Percentiles rank a stretch among this genome's conserved stretches.
Conservation (phyloP, 2,888 invertebrate genomes). For the Drosophila paranaensis region DNA sequence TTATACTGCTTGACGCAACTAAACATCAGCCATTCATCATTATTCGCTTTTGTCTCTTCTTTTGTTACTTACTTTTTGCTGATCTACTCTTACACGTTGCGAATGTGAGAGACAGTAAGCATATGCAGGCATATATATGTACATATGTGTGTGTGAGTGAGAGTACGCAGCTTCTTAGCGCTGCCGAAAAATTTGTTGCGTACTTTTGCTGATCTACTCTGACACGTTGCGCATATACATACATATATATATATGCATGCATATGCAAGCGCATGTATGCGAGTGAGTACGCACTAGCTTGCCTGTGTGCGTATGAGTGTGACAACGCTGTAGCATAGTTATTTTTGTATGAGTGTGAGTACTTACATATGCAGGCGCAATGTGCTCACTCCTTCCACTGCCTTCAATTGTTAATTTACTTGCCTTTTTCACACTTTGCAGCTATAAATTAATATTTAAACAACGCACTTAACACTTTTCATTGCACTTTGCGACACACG, state of each 20-base stretch:
- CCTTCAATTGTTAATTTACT: background rate
- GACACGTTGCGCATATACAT: no score
- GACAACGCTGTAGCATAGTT: background rate
- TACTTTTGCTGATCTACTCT: background rate
- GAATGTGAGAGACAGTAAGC: background rate
- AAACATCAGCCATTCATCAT: background rate
- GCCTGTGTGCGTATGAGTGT: background rate
- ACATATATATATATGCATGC: no score
- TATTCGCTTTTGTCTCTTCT: background rate
- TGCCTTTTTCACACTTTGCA: background rate
- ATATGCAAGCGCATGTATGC: no score
- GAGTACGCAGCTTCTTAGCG: no score
- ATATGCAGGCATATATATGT: background rate
- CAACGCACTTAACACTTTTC: background rate
- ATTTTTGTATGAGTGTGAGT: background rate
- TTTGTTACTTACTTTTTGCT: background rate
- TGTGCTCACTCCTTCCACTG: background rate
- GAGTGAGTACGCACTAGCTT: conserved; percentile 5
- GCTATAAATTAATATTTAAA: background rate
- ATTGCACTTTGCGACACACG: background rate
- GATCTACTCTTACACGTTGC: background rate
- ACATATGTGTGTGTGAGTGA: background rate
- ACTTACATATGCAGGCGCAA: background rate
- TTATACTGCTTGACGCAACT: background rate
- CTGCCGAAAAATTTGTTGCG: no score